Evolutionary conservation across 1,140 invertebrate genomes (phyloP), one percentile per base, ranked within the genome.

Genomic region (Pseudoatta argentina): DNA sequence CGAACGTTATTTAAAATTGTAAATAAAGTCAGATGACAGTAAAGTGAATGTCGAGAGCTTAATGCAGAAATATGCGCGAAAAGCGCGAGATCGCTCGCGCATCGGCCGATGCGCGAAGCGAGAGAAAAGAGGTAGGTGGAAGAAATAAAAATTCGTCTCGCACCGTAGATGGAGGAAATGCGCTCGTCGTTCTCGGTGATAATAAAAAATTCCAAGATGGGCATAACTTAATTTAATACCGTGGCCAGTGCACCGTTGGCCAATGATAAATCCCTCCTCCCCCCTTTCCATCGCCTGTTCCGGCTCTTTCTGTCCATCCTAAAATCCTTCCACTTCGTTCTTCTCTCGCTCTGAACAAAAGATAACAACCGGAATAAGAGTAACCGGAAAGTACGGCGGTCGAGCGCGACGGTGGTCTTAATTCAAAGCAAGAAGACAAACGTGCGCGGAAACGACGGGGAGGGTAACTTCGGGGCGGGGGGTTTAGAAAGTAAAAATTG

Each of bases 191-290:
- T 59, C 78, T 73, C 66, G 69, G 76, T 87, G 86, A 91, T 90
- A 89, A 91, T 88, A 91, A 89, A 91, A 92, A 92, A 91, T 89
- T 88, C 88, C 61, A 90, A 92, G 88, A 88, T 83, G 66, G 76
- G 88, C 86, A 88, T 87, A 90, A 91, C 87, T 92, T 92, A 93
- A 93, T 93, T 93, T 92, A 93, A 93, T 92, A 92, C 88, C 77
- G 86, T 73, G 87, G 51, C 72, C 59, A 39, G 83, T 73, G 88
- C 81, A 71, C 81, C 82, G 78, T 73, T 64, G 57, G 69, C 71
- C 85, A 71, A 91, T 91, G 86, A 93, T 92, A 92, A 92, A 93
- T 92, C 83, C 88, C 67, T 55, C 24, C 24, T 24, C 24, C 24
- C 24, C 1, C 24, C 24, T 21, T 21, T 0, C 30, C 67, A 57